phyloP scores from a whole-genome alignment of 2,888 invertebrate species.

The Eulithis prunata region DNA sequence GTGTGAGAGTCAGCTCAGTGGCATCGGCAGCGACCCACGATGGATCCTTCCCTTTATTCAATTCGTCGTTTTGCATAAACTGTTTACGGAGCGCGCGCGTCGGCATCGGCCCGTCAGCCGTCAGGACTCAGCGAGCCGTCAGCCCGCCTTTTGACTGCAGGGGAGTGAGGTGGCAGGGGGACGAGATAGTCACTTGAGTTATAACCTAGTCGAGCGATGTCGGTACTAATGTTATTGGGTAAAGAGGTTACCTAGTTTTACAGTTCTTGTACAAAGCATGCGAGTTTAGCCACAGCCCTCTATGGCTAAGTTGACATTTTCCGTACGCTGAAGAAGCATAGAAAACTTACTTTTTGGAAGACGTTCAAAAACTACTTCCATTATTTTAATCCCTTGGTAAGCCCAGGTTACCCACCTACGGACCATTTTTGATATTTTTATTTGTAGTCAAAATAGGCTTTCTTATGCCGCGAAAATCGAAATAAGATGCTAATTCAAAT shows the following conservation, averaged over 20 bases:
- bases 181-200: constrained; percentile 9
- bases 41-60: constrained; percentile 67
- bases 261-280: not conserved
- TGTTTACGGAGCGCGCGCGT: constrained; percentile 63
- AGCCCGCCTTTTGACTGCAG: constrained; percentile 25
- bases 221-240: not conserved
- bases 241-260: constrained; percentile 7
- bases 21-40: constrained; percentile 51
- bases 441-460: not conserved
- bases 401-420: too few relatives aligned
- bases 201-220: constrained; percentile 10
- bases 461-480: not conserved
- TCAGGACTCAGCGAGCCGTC: constrained; percentile 20
- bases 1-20: constrained; percentile 44
- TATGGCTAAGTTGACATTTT: too few relatives aligned
- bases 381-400: too few relatives aligned
- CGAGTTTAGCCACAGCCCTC: too few relatives aligned
- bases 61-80: constrained; percentile 78
- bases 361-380: too few relatives aligned
- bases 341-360: too few relatives aligned
- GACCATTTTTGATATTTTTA: not conserved
- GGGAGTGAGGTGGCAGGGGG: constrained; percentile 1
- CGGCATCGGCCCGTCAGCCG: constrained; percentile 35
- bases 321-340: too few relatives aligned
- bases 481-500: not conserved